Evolutionary conservation across 2,113 vertebrate species (phyloP).

Genomic region (Ardeotis arabs): DNA sequence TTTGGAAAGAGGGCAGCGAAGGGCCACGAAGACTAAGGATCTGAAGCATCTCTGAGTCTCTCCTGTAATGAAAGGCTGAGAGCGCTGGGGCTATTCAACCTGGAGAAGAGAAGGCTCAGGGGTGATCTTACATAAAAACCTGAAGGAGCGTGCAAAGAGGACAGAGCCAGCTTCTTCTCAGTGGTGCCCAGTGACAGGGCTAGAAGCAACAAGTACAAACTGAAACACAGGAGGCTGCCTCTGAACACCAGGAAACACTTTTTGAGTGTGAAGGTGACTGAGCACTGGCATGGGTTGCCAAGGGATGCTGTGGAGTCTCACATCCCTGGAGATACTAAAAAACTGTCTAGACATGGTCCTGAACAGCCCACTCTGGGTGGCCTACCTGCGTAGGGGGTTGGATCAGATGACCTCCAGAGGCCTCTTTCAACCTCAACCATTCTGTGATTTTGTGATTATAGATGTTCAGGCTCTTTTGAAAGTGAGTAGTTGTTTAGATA

Average conservation of each 20-base stretch:
- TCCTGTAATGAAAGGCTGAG: not conserved
- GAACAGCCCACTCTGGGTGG: not conserved
- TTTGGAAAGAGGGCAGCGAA: not conserved
- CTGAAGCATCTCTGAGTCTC: not conserved
- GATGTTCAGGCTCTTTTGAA: not conserved
- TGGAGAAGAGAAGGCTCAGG: not conserved
- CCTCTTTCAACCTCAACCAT: not conserved
- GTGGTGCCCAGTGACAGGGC: not conserved
- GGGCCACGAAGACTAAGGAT: not conserved
- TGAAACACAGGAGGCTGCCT: not conserved
- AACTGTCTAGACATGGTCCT: not conserved
- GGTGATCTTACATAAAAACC: not conserved
- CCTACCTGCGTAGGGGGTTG: not conserved
- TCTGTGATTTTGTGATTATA: not conserved
- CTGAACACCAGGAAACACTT: not conserved
- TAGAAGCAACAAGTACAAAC: not conserved
- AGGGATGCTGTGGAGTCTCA: not conserved
- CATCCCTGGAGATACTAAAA: not conserved
- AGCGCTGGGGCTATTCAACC: not conserved
- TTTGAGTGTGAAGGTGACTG: rapidly evolving
- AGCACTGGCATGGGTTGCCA: not conserved
- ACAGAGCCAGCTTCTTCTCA: not conserved
- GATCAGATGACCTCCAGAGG: not conserved
- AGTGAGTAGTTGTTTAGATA: not conserved
- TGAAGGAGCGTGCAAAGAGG: not conserved